phyloP scores from a whole-genome alignment of 2,113 vertebrate genomes.

The Spheniscus mendiculus region DNA sequence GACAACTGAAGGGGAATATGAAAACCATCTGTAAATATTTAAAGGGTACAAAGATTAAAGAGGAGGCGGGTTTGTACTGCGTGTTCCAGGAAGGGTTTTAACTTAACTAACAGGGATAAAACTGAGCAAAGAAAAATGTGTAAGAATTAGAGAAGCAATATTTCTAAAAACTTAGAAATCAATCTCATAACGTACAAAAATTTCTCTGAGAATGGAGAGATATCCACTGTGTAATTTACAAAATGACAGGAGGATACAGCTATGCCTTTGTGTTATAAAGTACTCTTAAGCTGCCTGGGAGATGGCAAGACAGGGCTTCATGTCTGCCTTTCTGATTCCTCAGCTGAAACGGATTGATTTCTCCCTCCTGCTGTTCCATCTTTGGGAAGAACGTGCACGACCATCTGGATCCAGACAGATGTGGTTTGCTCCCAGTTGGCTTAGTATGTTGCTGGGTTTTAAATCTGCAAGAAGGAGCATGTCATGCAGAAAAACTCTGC shows the following conservation, averaged over 20 bases:
- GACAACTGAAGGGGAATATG: not conserved
- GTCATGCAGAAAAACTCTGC: not conserved
- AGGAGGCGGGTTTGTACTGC: not conserved
- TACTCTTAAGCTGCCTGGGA: not conserved
- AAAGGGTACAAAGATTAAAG: not conserved
- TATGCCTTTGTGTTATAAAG: not conserved
- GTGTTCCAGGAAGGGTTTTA: not conserved
- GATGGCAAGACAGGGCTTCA: not conserved
- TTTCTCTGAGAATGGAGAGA: not conserved
- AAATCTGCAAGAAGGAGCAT: not conserved
- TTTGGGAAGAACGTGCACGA: not conserved
- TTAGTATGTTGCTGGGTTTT: not conserved
- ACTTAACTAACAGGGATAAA: not conserved
- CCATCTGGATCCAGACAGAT: not conserved
- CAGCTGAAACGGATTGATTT: not conserved
- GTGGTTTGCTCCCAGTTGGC: not conserved
- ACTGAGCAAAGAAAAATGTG: not conserved
- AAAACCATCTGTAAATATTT: slow-evolving; percentile 26
- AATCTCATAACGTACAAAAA: not conserved
- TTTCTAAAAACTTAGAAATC: not conserved
- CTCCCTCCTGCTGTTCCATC: not conserved
- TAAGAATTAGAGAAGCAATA: not conserved
- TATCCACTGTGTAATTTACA: not conserved
- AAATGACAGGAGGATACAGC: not conserved
- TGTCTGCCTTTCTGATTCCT: not conserved